A percentile compares a stretch with the other conserved stretches of the same genome.
phyloP scores from a whole-genome alignment of 2,113 vertebrate genomes.

The Chitala chitala region DNA sequence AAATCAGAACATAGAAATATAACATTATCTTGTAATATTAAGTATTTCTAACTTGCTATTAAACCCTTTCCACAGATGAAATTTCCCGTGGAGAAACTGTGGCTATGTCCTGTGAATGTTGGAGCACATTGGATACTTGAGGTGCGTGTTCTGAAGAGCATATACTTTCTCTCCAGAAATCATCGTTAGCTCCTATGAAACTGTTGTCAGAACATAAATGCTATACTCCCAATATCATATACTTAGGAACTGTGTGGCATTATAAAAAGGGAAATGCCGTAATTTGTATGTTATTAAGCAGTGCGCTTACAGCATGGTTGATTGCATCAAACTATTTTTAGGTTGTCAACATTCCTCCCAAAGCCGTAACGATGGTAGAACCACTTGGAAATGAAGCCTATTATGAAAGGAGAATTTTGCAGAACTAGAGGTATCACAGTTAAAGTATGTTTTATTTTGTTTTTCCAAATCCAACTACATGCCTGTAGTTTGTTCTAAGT shows the following conservation, averaged over 20 bases:
- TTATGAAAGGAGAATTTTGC: conserved; percentile 4
- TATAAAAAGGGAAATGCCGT: background rate
- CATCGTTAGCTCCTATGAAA: background rate
- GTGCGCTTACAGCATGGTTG: too few relatives aligned
- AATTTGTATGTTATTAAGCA: too few relatives aligned
- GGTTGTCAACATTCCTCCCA: conserved; percentile 16
- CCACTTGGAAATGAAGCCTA: conserved; percentile 22
- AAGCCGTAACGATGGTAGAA: conserved; percentile 6
- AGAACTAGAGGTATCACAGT: background rate
- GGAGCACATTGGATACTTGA: conserved; percentile 29
- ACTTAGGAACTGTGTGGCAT: conserved; percentile 5
- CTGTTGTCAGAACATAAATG: conserved; percentile 8
- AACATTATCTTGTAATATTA: background rate
- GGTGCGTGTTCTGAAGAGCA: conserved; percentile 17
- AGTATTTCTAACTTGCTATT: conserved; percentile 12
- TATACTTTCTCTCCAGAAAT: background rate
- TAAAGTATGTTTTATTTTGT: conserved; percentile 2
- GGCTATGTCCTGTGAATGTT: conserved; percentile 23
- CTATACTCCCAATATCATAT: too few relatives aligned
- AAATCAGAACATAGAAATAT: background rate
- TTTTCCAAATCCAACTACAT: too few relatives aligned
- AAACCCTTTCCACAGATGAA: conserved; percentile 27
- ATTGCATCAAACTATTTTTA: too few relatives aligned
- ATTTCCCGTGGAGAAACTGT: conserved; percentile 24
- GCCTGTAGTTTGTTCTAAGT: background rate